Evolutionary conservation across 2,888 invertebrate genomes (phyloP).

Genomic region (Aporophyla nigra): DNA sequence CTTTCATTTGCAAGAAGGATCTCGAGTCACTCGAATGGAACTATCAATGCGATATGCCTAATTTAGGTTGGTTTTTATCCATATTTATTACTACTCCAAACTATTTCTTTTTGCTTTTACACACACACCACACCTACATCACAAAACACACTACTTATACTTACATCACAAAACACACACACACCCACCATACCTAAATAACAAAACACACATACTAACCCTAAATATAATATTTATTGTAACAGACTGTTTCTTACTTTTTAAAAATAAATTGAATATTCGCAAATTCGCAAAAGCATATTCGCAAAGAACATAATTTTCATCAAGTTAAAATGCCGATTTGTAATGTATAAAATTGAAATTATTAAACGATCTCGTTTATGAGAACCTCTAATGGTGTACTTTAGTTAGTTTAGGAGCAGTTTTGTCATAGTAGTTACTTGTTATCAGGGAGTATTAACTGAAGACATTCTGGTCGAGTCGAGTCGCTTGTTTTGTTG

Average conservation of each 20-base stretch:
- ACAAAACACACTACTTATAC: too few species aligned
- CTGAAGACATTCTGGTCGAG: background rate
- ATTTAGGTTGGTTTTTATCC: conserved; percentile 69
- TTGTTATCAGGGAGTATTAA: too few species aligned
- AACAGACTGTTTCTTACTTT: too few species aligned
- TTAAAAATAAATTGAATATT: too few species aligned
- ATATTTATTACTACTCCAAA: too few species aligned
- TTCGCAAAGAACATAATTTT: background rate
- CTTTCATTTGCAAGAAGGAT: conserved; percentile 72
- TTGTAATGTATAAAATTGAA: background rate
- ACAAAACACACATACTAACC: too few species aligned
- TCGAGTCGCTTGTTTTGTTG: background rate
- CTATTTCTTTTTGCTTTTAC: too few species aligned
- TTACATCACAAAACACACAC: too few species aligned
- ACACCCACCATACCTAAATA: too few species aligned
- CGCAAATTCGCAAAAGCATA: too few species aligned
- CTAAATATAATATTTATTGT: too few species aligned
- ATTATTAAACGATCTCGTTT: background rate
- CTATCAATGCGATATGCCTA: conserved; percentile 76
- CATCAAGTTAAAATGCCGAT: background rate
- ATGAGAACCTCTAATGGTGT: background rate
- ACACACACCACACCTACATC: too few species aligned
- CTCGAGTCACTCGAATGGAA: conserved; percentile 79
- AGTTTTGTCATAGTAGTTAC: background rate
- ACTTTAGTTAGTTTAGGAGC: background rate